Base-by-base conservation (phyloP, 2,888 invertebrate species). In the Melanchra persicariae region DNA sequence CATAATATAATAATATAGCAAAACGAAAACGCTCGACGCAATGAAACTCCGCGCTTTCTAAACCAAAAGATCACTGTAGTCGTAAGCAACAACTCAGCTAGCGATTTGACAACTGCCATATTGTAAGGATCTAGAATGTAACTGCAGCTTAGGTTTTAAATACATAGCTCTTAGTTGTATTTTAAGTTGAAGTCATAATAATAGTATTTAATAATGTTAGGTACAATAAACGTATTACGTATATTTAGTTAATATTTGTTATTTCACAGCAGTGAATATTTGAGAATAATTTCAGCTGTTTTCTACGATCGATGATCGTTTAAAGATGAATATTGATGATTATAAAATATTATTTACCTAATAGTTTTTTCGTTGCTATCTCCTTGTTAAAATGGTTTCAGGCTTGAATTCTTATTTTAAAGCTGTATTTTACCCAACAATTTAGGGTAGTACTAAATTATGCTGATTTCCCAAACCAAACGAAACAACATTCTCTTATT, bases 61-160 rank as follows among this genome's bases (percentile, higher is more conserved):
- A 90, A 91, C 91, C 91, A 92, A 92, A 91, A 88, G 85, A 89
- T 91, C 89, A 90, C 87, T 87, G 81, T 87, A 79, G 80, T 85
- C 81, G 85, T 87, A 91, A 88, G 86, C 83, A 89, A 91, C 94
- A 95, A 95, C 94, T 92, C 94, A 94, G 95, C 95, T 96, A 96
- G 94, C 95, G 91, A 94, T 93, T 93, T 93, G 93, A 95, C 93
- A 94, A 96, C 96, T 95, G 96, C 96, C 96, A 96, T 96, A 96
- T 92, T 93, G 92, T 96, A 95, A 95, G 94, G 87, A 93, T 90
- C 88, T 94, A 94, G 92, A 77, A 86, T 90, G 84, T 92, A 91
- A 91, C 88, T 88, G 89, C 90, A 91, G 90, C 91, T 91, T 93
- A 92, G 90, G 79, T 79, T 77, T 82, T 55, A 55, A 75, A 83